Percentiles rank a stretch among this genome's conserved stretches.
Conservation (phyloP, 2,113 vertebrate genomes). For the Sciurus niger region DNA sequence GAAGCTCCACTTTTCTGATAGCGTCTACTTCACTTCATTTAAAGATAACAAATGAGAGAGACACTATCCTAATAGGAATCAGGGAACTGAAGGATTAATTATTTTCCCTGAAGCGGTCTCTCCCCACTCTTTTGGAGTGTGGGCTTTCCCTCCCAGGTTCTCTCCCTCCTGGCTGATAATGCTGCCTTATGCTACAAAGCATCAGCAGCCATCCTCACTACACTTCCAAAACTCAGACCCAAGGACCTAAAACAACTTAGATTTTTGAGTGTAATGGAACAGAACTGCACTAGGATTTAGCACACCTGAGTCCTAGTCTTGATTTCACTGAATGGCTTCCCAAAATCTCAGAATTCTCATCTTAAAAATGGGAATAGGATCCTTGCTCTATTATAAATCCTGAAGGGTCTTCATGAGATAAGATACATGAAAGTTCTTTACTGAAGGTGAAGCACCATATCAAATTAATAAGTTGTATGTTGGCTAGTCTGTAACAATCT, state of each 20-base stretch:
- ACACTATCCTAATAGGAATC: constrained; percentile 68
- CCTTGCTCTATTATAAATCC: not conserved
- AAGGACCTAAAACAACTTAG: not conserved
- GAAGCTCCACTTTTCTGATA: constrained; percentile 71
- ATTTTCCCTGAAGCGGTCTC: constrained; percentile 59
- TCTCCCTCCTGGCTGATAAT: not conserved
- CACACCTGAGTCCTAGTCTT: not conserved
- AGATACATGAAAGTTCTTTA: not conserved
- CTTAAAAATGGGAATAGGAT: not conserved
- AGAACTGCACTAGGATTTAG: not conserved
- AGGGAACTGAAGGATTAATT: constrained; percentile 64
- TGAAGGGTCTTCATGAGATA: not conserved
- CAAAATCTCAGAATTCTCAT: not conserved
- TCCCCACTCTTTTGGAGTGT: not conserved
- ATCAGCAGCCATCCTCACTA: not conserved
- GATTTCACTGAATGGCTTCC: not conserved
- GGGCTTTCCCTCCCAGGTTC: not conserved
- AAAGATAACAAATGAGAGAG: constrained; percentile 77
- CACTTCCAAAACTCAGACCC: not conserved
- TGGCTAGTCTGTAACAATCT: not conserved
- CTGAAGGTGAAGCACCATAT: not conserved
- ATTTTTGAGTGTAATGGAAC: not conserved
- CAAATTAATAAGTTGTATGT: not conserved
- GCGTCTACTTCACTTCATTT: constrained; percentile 67
- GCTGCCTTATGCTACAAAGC: not conserved